These are phyloP conservation scores for Drosophila conformis DNA, from an alignment of 2,888 invertebrate species.

Conservation along the genomic window DNA sequence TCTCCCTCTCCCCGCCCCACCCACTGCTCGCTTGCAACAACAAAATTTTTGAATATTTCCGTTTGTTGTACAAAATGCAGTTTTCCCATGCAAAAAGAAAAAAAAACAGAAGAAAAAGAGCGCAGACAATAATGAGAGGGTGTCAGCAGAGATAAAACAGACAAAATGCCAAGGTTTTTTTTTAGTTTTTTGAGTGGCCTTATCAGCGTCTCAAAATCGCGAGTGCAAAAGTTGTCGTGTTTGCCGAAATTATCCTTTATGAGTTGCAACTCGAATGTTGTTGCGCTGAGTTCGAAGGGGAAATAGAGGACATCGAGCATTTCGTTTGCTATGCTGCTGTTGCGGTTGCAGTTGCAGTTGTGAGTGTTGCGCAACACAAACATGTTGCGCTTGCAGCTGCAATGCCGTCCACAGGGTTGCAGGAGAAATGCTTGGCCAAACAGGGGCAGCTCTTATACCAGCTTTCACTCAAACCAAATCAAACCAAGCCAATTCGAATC, in stretches of 20 bases:
- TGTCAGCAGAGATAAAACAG: slow-evolving; percentile 44
- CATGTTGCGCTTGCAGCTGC: slow-evolving; percentile 28
- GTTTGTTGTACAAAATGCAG: slow-evolving; percentile 75
- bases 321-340: too few species aligned
- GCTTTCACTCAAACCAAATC: slow-evolving; percentile 19
- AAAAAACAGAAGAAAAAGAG: neutral
- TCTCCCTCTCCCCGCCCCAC: neutral
- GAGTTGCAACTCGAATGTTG: slow-evolving; percentile 38
- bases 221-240: slow-evolving; percentile 47
- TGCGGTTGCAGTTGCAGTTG: slow-evolving; percentile 22
- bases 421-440: slow-evolving; percentile 25
- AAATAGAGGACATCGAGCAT: neutral
- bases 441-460: slow-evolving; percentile 48
- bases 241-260: slow-evolving; percentile 47
- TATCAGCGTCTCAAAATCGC: slow-evolving; percentile 68
- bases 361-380: slow-evolving; percentile 31
- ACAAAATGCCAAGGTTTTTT: slow-evolving; percentile 36
- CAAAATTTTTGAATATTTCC: slow-evolving; percentile 78
- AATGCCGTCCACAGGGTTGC: slow-evolving; percentile 40
- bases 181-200: slow-evolving; percentile 18
- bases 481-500: neutral
- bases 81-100: slow-evolving; percentile 62
- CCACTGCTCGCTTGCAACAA: slow-evolving; percentile 11
- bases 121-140: slow-evolving; percentile 38
- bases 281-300: slow-evolving; percentile 7